Evolutionary conservation across 2,888 invertebrate species (phyloP).

Genomic region (Hoplodrina ambigua): DNA sequence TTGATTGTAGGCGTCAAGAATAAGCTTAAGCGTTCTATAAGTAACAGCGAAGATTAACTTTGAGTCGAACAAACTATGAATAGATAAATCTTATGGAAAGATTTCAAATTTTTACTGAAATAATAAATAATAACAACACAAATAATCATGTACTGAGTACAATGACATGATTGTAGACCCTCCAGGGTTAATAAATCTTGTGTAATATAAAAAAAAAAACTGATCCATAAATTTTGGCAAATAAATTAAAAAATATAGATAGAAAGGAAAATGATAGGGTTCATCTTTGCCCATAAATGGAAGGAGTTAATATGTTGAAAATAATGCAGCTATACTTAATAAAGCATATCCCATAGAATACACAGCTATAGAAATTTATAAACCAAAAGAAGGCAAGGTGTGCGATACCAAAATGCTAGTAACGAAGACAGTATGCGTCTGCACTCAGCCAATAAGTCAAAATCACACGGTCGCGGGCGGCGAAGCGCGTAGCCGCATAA

Average conservation of each 20-base stretch:
- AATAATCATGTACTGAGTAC: too few relatives aligned
- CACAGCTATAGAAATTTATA: background rate
- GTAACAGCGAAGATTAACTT: background rate
- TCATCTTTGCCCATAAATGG: too few relatives aligned
- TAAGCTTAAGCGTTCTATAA: slow-evolving; percentile 19
- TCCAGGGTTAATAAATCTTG: too few relatives aligned
- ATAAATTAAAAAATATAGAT: too few relatives aligned
- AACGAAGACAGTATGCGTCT: slow-evolving; percentile 43
- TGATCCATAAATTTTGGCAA: too few relatives aligned
- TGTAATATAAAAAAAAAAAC: too few relatives aligned
- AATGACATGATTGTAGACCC: too few relatives aligned
- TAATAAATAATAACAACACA: too few relatives aligned
- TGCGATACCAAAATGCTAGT: slow-evolving; percentile 9
- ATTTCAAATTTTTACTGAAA: too few relatives aligned
- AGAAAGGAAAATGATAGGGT: too few relatives aligned
- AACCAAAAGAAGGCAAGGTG: slow-evolving; percentile 1
- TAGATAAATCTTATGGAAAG: background rate
- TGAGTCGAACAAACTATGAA: slow-evolving; percentile 4
- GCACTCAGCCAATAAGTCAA: slow-evolving; percentile 81
- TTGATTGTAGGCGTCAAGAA: slow-evolving; percentile 25
- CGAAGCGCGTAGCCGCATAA: slow-evolving; percentile 76
- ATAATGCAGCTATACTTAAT: too few relatives aligned
- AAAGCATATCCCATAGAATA: background rate
- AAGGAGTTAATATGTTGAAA: too few relatives aligned
- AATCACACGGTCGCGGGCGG: slow-evolving; percentile 80